Base-by-base conservation (phyloP, 2,888 invertebrate genomes). In the Pollenia labialis region DNA sequence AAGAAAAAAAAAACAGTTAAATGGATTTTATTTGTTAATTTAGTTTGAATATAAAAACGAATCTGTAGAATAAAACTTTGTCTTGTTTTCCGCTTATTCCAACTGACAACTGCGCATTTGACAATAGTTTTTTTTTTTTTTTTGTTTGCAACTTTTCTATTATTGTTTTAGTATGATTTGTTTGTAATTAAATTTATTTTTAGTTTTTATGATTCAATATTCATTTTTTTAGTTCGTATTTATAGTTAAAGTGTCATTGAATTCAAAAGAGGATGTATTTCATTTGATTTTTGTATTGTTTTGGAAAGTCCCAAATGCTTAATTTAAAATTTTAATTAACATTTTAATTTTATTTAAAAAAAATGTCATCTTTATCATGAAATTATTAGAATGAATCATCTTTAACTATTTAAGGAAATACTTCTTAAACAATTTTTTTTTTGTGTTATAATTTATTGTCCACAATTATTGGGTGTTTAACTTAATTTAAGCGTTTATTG, bases 11-110 rank as follows among this genome's bases (percentile, higher is more conserved):
- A 48, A 56, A 85, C 54, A 75, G 71, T 81, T 85, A 85, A 85
- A 81, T 81, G 81, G 42, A 69, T 80, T 69, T 75, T 81, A 72
- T 81, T 85, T 85, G 80, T 81, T 66, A 71, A 76, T 64, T 71
- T 64, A n/a, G 66, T 72, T 64, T 32, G 60, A 76, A 66, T 66
- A 60, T 8, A 75, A 44, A 54, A 56, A 54, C 1, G 9, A 76
- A 48, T 18, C 44, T 56, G 32, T 2, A 18, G 58, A 79, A 79
- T n/a, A 58, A 23, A 79, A 60, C n/a, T 69, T 74, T 71, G 60
- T 52, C 32, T 50, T 32, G 16, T 42, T 72, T 68, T 72, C 6
- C 32, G 14, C 3, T 44, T 44, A n/a, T 18, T 60, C 16, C 42
- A 16, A 58, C 40, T 64, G 56, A 52, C 64, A 75, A 81, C 46